Conservation (phyloP, 2,888 invertebrate genomes). For the Pomacea canaliculata region DNA sequence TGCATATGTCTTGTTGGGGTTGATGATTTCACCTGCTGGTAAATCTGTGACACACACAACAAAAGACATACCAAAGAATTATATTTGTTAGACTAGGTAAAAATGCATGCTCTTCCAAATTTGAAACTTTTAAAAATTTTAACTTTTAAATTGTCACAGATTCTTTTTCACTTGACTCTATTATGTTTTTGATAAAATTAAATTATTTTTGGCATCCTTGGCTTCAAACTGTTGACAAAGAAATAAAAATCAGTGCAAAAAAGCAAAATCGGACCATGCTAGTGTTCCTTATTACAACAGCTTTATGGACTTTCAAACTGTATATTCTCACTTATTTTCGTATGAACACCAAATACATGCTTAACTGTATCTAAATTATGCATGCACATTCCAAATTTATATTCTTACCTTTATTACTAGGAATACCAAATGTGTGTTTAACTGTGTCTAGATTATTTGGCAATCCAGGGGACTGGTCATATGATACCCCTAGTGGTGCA, state of each 20-base stretch:
- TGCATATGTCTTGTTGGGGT: conserved; percentile 63
- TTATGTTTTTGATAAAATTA: too few relatives aligned
- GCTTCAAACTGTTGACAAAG: too few relatives aligned
- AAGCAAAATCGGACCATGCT: too few relatives aligned
- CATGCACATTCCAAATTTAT: too few relatives aligned
- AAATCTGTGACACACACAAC: conserved; percentile 41
- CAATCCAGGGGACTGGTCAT: conserved; percentile 54
- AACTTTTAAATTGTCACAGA: background rate
- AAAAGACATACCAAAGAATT: too few relatives aligned
- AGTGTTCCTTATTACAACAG: too few relatives aligned
- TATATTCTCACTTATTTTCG: too few relatives aligned
- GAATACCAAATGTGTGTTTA: conserved; percentile 63
- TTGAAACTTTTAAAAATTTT: background rate
- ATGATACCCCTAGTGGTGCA: conserved; percentile 64
- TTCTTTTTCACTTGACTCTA: background rate
- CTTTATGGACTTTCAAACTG: too few relatives aligned
- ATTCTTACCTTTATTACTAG: conserved; percentile 59
- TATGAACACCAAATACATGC: too few relatives aligned
- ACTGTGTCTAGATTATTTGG: conserved; percentile 54
- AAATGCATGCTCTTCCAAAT: background rate
- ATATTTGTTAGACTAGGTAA: background rate
- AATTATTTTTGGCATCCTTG: too few relatives aligned
- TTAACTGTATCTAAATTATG: too few relatives aligned
- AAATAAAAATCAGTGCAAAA: too few relatives aligned
- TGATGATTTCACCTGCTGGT: conserved; percentile 66